phyloP scores from a whole-genome alignment of 2,113 vertebrate species.

The rat (Rattus norvegicus) region DNA sequence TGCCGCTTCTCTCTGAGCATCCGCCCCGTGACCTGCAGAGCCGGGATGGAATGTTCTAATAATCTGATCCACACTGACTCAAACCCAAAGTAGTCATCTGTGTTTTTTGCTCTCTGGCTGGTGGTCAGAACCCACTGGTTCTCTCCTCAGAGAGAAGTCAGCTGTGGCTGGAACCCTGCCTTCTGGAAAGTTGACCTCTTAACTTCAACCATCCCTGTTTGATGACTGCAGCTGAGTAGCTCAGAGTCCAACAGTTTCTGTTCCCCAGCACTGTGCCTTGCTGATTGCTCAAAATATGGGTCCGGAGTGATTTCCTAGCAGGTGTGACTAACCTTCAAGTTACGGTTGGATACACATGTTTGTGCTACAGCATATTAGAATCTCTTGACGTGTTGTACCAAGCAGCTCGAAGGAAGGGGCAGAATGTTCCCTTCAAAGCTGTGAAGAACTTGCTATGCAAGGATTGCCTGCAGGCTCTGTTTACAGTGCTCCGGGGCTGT shows the following conservation, averaged over 20 bases:
- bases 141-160: background rate
- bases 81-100: background rate
- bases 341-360: background rate
- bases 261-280: background rate
- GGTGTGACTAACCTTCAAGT: background rate
- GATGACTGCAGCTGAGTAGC: background rate
- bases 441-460: background rate
- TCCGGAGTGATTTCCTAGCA: background rate
- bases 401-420: background rate
- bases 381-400: background rate
- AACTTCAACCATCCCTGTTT: slow-evolving; percentile 31
- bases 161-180: background rate
- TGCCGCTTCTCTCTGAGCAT: background rate
- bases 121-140: background rate
- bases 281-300: slow-evolving; percentile 21
- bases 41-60: background rate
- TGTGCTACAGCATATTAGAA: background rate
- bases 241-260: background rate
- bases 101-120: background rate
- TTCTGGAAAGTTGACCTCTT: slow-evolving; percentile 17
- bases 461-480: background rate
- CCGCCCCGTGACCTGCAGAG: background rate
- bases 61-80: slow-evolving; percentile 34
- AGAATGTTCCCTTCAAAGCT: background rate
- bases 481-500: background rate